Percentiles rank a stretch among this genome's conserved stretches.
These are phyloP conservation scores for Bryconaethiops microstoma DNA, from an alignment of 2,797 vertebrate species.

Conservation along the genomic window DNA sequence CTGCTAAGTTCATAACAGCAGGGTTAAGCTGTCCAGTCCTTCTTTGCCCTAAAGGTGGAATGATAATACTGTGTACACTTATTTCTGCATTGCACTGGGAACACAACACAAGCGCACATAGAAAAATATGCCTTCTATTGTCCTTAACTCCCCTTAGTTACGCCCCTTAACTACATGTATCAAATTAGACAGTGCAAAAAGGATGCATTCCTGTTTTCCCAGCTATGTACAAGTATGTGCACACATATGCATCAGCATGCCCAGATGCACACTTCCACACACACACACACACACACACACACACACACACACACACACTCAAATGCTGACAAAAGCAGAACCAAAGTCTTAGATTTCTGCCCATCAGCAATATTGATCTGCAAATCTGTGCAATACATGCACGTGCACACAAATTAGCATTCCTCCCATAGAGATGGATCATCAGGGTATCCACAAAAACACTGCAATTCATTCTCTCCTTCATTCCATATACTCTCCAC, in stretches of 20 bases:
- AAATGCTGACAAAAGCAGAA: constrained; percentile 25
- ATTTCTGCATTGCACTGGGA: background rate
- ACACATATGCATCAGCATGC: background rate
- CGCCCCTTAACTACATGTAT: background rate
- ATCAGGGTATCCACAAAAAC: background rate
- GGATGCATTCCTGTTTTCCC: background rate
- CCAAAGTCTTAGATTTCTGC: constrained; percentile 1
- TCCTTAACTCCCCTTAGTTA: background rate
- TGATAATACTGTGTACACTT: background rate
- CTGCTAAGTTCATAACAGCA: background rate
- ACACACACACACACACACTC: background rate
- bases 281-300: background rate
- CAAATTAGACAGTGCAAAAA: background rate
- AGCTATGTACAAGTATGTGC: background rate
- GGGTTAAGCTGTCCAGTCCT: background rate
- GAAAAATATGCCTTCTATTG: background rate
- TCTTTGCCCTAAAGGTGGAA: background rate
- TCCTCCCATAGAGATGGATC: background rate
- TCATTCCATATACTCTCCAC: background rate
- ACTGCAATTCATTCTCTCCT: background rate
- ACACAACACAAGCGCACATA: background rate
- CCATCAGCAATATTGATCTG: constrained; percentile 46
- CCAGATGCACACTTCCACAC: background rate
- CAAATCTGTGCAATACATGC: constrained; percentile 18
- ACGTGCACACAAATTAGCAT: background rate